Conservation (phyloP, 2,113 vertebrate genomes). For the Corvus moneduloides region DNA sequence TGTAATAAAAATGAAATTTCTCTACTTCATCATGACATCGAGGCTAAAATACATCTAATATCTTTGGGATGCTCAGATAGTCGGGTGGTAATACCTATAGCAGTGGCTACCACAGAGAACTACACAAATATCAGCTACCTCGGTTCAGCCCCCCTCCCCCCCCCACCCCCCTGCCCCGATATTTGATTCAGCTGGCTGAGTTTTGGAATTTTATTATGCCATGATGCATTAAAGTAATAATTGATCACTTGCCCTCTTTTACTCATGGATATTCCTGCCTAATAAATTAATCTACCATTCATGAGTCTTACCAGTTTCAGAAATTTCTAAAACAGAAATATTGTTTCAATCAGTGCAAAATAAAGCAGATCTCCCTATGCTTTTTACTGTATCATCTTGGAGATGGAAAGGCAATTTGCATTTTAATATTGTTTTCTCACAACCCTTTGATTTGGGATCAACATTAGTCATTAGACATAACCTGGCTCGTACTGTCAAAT, state of each 20-base stretch:
- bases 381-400: neutral
- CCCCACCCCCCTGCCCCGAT: neutral
- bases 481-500: slow-evolving; percentile 49
- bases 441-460: slow-evolving; percentile 46
- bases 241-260: neutral
- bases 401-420: slow-evolving; percentile 15
- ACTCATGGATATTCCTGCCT: neutral
- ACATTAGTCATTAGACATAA: slow-evolving; percentile 61
- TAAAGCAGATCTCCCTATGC: neutral
- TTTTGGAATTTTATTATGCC: neutral
- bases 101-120: neutral
- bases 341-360: neutral
- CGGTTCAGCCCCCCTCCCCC: neutral
- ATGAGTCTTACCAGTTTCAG: neutral
- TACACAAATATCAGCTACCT: neutral
- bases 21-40: neutral
- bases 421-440: slow-evolving; percentile 33
- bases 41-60: neutral
- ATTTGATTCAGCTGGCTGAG: neutral
- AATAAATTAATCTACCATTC: neutral
- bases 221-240: neutral
- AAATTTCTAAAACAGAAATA: neutral
- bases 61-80: neutral
- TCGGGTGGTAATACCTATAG: neutral
- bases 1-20: neutral